Evolutionary conservation across 1,140 invertebrate species (phyloP).

Genomic region (Saccostrea glomerata): DNA sequence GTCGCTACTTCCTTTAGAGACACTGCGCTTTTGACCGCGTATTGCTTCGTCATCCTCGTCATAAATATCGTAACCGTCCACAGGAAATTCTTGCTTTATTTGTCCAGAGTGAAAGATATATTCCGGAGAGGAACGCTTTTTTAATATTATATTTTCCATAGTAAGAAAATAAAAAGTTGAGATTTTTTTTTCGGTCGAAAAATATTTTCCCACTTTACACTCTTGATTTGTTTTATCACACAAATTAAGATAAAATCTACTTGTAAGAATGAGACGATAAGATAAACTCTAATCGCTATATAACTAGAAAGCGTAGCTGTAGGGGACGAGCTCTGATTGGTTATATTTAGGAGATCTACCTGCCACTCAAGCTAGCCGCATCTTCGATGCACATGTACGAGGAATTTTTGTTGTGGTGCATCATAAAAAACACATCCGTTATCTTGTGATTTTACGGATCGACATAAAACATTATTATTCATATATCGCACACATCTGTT

Average conservation of each 20-base stretch:
- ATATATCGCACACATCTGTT: constrained; percentile 18
- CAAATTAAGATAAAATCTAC: constrained; percentile 25
- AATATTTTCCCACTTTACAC: not conserved
- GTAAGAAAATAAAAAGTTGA: not conserved
- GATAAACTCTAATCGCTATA: constrained; percentile 32
- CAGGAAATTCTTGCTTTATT: constrained; percentile 7
- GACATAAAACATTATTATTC: constrained; percentile 29
- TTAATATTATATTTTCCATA: not conserved
- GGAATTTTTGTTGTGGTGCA: not conserved
- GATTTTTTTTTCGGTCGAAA: not conserved
- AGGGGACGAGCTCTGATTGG: not conserved
- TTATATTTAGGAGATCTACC: not conserved
- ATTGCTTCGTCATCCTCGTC: not conserved
- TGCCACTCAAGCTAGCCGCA: not conserved
- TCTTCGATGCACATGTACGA: constrained; percentile 18
- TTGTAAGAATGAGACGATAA: constrained; percentile 21
- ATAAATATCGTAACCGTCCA: not conserved
- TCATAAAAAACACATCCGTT: constrained; percentile 5
- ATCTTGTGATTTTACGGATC: constrained; percentile 13
- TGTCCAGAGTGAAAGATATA: constrained; percentile 26
- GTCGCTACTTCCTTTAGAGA: constrained; percentile 56
- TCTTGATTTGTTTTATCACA: not conserved
- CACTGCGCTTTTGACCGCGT: constrained; percentile 52
- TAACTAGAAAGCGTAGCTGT: constrained; percentile 10
- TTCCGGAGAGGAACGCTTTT: constrained; percentile 11